phyloP scores from a whole-genome alignment of 2,888 invertebrate species.

The Litoditis marina region DNA sequence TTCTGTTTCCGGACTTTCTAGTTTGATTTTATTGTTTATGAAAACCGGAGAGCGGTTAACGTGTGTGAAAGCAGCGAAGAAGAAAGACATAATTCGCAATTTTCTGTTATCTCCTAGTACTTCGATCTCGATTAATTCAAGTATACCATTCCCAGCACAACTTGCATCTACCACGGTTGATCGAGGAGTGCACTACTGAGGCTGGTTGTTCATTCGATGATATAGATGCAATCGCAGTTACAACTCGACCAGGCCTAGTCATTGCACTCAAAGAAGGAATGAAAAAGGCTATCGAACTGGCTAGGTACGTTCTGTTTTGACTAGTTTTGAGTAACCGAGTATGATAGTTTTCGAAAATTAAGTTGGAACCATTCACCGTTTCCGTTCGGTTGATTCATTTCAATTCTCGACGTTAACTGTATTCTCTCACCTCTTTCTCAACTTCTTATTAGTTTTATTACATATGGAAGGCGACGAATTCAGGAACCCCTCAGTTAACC shows the following conservation, averaged over 20 bases:
- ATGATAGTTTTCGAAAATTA: background rate
- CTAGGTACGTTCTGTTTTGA: conserved; percentile 35
- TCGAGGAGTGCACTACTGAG: conserved; percentile 41
- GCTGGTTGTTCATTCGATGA: conserved; percentile 29
- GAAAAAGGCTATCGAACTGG: conserved; percentile 44
- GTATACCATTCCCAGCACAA: conserved; percentile 41
- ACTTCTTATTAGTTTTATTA: too few species aligned
- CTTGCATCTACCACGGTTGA: conserved; percentile 36
- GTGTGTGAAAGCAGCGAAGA: too few species aligned
- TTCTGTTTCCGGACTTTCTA: background rate
- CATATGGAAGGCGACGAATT: too few species aligned
- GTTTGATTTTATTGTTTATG: background rate
- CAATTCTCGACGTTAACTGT: too few species aligned
- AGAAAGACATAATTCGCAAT: too few species aligned
- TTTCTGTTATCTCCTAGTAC: too few species aligned
- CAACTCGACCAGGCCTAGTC: conserved; percentile 55
- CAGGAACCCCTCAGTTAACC: too few species aligned
- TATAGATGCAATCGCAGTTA: conserved; percentile 52
- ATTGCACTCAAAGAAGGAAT: conserved; percentile 58
- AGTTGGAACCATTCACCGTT: too few species aligned
- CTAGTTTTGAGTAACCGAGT: background rate
- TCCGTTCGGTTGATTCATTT: too few species aligned
- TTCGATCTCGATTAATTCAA: background rate
- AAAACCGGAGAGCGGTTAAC: too few species aligned
- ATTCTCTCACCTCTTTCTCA: too few species aligned